phyloP scores from a whole-genome alignment of 2,888 invertebrate species.

The Agapostemon virescens region DNA sequence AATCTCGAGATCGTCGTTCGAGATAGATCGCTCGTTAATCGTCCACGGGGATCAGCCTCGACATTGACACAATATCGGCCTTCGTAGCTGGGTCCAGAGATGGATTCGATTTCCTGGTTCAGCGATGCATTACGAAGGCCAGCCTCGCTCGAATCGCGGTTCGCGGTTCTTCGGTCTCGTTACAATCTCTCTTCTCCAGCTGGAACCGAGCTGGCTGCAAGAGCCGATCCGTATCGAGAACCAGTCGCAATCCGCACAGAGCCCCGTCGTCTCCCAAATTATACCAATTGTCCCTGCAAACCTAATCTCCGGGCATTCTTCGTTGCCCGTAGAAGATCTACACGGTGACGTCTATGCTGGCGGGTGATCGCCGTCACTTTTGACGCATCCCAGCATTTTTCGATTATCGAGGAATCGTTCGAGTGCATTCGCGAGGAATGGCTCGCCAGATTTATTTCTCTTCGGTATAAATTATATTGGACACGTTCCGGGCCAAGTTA shows the following conservation, averaged over 20 bases:
- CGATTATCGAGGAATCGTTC: too few relatives aligned
- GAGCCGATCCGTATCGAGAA: neutral
- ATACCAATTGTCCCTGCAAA: neutral
- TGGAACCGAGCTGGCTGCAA: neutral
- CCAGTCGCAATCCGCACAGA: neutral
- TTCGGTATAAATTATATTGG: too few relatives aligned
- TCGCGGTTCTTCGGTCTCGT: neutral
- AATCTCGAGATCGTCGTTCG: neutral
- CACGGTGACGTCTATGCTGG: too few relatives aligned
- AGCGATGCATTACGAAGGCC: slow-evolving; percentile 60
- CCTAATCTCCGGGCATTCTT: neutral
- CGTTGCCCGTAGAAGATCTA: neutral
- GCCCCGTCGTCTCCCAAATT: neutral
- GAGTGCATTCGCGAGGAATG: too few relatives aligned
- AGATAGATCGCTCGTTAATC: slow-evolving; percentile 36
- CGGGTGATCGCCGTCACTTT: too few relatives aligned
- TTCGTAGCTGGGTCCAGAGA: slow-evolving; percentile 32
- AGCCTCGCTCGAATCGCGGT: slow-evolving; percentile 20
- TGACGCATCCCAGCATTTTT: too few relatives aligned
- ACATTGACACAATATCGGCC: slow-evolving; percentile 52
- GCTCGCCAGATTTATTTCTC: too few relatives aligned
- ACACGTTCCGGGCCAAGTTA: too few relatives aligned
- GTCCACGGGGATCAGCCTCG: slow-evolving; percentile 31
- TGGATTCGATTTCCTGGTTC: slow-evolving; percentile 57
- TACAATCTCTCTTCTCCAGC: neutral